These are phyloP conservation scores for Drosophila mimetica DNA, from an alignment of 2,888 invertebrate genomes.

Conservation along the genomic window DNA sequence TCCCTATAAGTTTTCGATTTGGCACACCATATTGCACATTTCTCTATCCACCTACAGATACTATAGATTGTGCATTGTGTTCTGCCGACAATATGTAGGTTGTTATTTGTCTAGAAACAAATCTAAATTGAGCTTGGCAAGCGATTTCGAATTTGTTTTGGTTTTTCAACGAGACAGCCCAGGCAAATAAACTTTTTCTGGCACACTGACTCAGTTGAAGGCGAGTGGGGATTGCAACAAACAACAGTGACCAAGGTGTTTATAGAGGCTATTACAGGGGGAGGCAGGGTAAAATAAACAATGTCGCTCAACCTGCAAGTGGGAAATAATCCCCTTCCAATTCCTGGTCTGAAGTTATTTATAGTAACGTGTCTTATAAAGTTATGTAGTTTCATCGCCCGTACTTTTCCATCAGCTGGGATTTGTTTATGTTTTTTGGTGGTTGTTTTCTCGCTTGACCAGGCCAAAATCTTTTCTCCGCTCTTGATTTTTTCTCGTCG, in stretches of 20 bases:
- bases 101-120: conserved; percentile 28
- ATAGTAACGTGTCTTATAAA: not conserved
- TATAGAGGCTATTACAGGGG: not conserved
- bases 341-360: conserved; percentile 13
- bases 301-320: conserved; percentile 7
- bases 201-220: conserved; percentile 82
- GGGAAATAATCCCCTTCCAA: not conserved
- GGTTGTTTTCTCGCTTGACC: conserved; percentile 8
- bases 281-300: conserved; percentile 15
- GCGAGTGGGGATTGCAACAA: conserved; percentile 56
- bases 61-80: conserved; percentile 18
- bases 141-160: conserved; percentile 43
- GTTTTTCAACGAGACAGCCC: conserved; percentile 23
- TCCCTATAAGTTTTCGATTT: conserved; percentile 21
- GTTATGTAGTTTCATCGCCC: not conserved
- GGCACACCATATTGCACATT: conserved; percentile 29
- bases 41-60: not conserved
- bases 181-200: conserved; percentile 81
- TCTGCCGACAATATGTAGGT: conserved; percentile 15
- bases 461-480: conserved; percentile 2
- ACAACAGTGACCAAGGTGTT: conserved; percentile 45
- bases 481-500: conserved; percentile 4
- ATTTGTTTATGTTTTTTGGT: conserved; percentile 24
- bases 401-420: conserved; percentile 13
- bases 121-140: conserved; percentile 44